Evolutionary conservation across 2,888 invertebrate genomes (phyloP).

Genomic region (Amiota mariae): DNA sequence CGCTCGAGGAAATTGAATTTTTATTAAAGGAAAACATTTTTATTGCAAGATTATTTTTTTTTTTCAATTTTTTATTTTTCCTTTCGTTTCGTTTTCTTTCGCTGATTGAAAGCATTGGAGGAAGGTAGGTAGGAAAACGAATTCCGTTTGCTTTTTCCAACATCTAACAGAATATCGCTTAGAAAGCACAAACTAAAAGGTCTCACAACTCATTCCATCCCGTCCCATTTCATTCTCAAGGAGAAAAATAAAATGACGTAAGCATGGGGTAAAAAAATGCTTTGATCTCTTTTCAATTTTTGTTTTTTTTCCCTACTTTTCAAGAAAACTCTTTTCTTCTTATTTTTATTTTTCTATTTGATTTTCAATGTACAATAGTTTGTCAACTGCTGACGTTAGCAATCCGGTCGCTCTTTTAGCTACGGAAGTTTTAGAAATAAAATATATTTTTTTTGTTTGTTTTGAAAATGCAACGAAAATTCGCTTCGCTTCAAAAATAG

Average conservation of each 20-base stretch:
- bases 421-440: neutral
- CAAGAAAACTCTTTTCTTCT: too few species aligned
- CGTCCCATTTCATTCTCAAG: too few species aligned
- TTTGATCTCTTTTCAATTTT: conserved; percentile 7
- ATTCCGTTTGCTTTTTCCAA: neutral
- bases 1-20: conserved; percentile 69
- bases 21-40: conserved; percentile 70
- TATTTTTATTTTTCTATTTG: neutral
- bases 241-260: neutral
- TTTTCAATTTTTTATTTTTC: conserved; percentile 39
- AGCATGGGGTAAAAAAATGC: neutral
- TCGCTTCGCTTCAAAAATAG: too few species aligned
- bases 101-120: conserved; percentile 17
- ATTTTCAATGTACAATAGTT: neutral
- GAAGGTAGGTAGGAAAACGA: neutral
- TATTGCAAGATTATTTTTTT: conserved; percentile 66
- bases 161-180: neutral
- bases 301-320: neutral
- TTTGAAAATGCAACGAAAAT: too few species aligned
- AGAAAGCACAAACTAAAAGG: conserved; percentile 1
- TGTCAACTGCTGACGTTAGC: conserved; percentile 42
- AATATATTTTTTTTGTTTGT: neutral
- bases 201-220: too few species aligned
- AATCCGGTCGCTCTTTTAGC: conserved; percentile 2
- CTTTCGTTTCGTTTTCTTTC: conserved; percentile 39